Conservation (phyloP, 2,888 invertebrate species). For the Acleris literana region DNA sequence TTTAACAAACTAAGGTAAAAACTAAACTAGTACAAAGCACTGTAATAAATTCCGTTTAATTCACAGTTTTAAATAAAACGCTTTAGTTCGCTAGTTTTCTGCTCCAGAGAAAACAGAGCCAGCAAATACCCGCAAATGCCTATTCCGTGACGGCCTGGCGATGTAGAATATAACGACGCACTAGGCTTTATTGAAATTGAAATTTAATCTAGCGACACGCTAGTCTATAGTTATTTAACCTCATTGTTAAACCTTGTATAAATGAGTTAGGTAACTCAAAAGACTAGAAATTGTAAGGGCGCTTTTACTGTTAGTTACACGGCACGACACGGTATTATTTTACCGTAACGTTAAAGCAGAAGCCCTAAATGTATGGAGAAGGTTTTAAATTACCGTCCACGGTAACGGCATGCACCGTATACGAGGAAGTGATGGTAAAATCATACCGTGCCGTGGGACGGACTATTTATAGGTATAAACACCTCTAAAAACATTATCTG, state of each 20-base stretch:
- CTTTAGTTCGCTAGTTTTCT: slow-evolving; percentile 5
- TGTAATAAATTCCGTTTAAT: slow-evolving; percentile 3
- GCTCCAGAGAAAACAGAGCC: slow-evolving; percentile 6
- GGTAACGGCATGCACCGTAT: too few relatives aligned
- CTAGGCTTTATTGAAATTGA: slow-evolving; percentile 1
- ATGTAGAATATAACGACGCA: neutral
- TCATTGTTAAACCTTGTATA: neutral
- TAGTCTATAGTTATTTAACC: neutral
- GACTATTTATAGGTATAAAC: too few relatives aligned
- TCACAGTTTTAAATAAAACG: slow-evolving; percentile 10
- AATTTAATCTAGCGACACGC: neutral
- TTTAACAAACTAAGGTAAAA: slow-evolving; percentile 8
- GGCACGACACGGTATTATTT: too few relatives aligned
- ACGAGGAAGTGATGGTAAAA: too few relatives aligned
- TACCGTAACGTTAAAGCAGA: too few relatives aligned
- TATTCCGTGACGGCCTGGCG: slow-evolving; percentile 1
- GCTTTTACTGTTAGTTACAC: too few relatives aligned
- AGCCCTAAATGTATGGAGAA: too few relatives aligned
- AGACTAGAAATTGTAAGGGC: too few relatives aligned
- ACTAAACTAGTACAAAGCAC: slow-evolving; percentile 2
- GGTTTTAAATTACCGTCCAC: too few relatives aligned
- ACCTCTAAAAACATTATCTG: too few relatives aligned
- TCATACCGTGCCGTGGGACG: too few relatives aligned
- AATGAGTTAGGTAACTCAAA: neutral
- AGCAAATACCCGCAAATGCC: slow-evolving; percentile 14